A percentile compares a stretch with the other conserved stretches of the same genome.
These are phyloP conservation scores for Phalloptychus januarius DNA, from an alignment of 2,797 vertebrate genomes.

Conservation along the genomic window DNA sequence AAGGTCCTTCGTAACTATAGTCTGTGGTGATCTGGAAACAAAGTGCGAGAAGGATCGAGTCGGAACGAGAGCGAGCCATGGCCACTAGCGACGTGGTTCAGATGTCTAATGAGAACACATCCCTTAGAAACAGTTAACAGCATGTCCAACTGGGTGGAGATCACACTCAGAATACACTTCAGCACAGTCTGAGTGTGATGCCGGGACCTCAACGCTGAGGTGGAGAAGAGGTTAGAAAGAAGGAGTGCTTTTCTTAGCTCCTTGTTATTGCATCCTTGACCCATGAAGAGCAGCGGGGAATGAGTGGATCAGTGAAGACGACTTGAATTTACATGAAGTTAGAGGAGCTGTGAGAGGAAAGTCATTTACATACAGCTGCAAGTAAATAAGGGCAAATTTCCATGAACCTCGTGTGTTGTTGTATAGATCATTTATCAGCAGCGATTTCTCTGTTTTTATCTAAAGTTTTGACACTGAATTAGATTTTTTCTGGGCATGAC, in stretches of 20 bases:
- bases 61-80: not conserved
- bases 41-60: not conserved
- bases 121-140: slow-evolving; percentile 3
- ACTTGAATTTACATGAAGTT: not conserved
- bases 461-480: not conserved
- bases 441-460: not conserved
- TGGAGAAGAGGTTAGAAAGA: not conserved
- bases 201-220: not conserved
- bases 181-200: slow-evolving; percentile 5
- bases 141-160: slow-evolving; percentile 7
- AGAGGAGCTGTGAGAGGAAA: not conserved
- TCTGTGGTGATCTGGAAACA: not conserved
- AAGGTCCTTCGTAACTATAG: not conserved
- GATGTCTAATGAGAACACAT: not conserved
- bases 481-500: not conserved
- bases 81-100: not conserved
- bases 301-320: not conserved
- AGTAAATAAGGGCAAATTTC: not conserved
- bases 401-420: not conserved
- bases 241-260: not conserved
- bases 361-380: not conserved
- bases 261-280: not conserved
- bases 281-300: not conserved
- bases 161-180: not conserved
- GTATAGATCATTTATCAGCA: not conserved